These are phyloP conservation scores for Poeciliopsis infans DNA, from an alignment of 2,797 vertebrate species.

Conservation along the genomic window DNA sequence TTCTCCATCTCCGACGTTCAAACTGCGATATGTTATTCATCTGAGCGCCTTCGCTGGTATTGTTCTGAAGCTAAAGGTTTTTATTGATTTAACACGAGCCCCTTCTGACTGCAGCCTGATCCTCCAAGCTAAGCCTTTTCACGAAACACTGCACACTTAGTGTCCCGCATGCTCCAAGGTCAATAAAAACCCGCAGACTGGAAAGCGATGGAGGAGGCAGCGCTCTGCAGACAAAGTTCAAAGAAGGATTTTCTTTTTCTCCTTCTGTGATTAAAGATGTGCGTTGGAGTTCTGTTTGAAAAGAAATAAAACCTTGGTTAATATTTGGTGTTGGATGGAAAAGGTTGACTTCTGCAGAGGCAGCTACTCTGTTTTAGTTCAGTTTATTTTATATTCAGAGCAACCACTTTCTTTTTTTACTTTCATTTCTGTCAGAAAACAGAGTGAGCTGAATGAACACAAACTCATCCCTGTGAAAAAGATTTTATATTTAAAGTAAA, in stretches of 20 bases:
- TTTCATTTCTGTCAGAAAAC: neutral
- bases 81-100: conserved; percentile 62
- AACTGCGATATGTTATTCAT: conserved; percentile 25
- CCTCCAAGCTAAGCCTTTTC: conserved; percentile 60
- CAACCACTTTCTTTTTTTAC: neutral
- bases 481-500: neutral
- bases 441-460: neutral
- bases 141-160: conserved; percentile 62
- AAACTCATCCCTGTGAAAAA: neutral
- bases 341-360: neutral
- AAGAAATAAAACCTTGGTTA: neutral
- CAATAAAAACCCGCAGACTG: conserved; percentile 38
- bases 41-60: conserved; percentile 35
- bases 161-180: conserved; percentile 55
- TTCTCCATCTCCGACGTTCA: conserved; percentile 31
- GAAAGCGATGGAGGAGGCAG: conserved; percentile 27
- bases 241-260: neutral
- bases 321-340: conserved; percentile 3
- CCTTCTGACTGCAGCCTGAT: conserved; percentile 56
- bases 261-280: conserved; percentile 7
- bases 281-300: conserved; percentile 6
- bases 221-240: conserved; percentile 3
- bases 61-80: conserved; percentile 58
- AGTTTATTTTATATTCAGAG: neutral
- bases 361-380: neutral